Conservation (phyloP, 2,113 vertebrate genomes). For the Chrysemys picta region DNA sequence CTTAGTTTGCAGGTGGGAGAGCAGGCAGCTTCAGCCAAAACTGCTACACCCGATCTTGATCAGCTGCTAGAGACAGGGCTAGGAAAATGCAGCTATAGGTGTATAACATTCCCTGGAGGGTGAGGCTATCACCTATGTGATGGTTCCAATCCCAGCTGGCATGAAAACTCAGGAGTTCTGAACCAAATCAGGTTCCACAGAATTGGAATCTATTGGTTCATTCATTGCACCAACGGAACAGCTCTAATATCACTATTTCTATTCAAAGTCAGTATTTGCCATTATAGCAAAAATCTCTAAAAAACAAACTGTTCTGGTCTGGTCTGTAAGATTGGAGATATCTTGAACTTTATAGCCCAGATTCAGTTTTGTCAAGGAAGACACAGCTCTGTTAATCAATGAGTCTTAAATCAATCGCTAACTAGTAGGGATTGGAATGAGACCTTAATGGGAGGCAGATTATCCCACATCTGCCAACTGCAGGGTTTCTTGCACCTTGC, state of each 20-base stretch:
- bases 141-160: background rate
- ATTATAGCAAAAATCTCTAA: background rate
- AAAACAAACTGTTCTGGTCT: accelerated
- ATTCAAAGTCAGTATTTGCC: background rate
- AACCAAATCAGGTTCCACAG: background rate
- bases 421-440: background rate
- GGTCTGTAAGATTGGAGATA: background rate
- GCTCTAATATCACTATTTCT: background rate
- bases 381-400: background rate
- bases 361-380: background rate
- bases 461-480: background rate
- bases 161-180: background rate
- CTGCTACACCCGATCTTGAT: background rate
- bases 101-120: background rate
- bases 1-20: background rate
- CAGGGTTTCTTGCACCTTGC: background rate
- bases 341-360: background rate
- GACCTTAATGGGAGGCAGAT: background rate
- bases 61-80: background rate
- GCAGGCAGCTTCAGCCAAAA: slow-evolving; percentile 3
- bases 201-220: background rate
- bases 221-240: background rate
- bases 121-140: background rate
- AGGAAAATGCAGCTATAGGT: background rate
- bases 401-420: background rate